These are phyloP conservation scores for Gymnopithys bicolor DNA, from an alignment of 2,797 vertebrate genomes.

Conservation along the genomic window DNA sequence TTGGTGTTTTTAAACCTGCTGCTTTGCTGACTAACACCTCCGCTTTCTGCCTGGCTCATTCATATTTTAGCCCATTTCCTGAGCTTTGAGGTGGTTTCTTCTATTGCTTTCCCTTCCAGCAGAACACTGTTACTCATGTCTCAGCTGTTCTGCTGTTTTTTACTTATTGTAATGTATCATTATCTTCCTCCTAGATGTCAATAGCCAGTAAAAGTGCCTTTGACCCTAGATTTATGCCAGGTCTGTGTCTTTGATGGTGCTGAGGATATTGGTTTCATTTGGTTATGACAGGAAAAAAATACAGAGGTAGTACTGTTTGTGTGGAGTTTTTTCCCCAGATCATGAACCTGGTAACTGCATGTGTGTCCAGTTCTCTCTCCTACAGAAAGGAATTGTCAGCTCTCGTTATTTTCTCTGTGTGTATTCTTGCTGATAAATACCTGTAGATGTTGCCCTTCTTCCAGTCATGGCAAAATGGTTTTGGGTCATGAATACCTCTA, in stretches of 20 bases:
- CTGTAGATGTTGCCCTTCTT: background rate
- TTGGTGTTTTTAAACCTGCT: background rate
- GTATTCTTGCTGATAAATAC: background rate
- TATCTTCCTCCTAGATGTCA: conserved; percentile 25
- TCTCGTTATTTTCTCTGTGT: background rate
- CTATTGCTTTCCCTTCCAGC: conserved; percentile 37
- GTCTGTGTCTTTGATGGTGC: background rate
- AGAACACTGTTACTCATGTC: conserved; percentile 9
- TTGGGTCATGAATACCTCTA: background rate
- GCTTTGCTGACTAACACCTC: conserved; percentile 73
- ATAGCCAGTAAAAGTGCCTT: background rate
- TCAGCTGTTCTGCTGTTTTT: conserved; percentile 45
- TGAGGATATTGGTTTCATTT: background rate
- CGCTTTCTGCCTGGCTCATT: conserved; percentile 57
- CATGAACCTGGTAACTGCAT: background rate
- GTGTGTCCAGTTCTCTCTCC: background rate
- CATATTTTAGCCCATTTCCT: conserved; percentile 60
- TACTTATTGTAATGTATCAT: conserved; percentile 1
- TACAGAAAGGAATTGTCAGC: background rate
- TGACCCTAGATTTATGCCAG: background rate
- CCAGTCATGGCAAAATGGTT: background rate
- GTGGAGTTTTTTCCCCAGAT: background rate
- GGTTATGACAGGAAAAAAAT: background rate
- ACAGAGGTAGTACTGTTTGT: background rate
- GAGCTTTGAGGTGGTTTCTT: conserved; percentile 65